These are phyloP conservation scores for Ploceus nigricollis DNA, from an alignment of 2,113 vertebrate species.

Conservation along the genomic window DNA sequence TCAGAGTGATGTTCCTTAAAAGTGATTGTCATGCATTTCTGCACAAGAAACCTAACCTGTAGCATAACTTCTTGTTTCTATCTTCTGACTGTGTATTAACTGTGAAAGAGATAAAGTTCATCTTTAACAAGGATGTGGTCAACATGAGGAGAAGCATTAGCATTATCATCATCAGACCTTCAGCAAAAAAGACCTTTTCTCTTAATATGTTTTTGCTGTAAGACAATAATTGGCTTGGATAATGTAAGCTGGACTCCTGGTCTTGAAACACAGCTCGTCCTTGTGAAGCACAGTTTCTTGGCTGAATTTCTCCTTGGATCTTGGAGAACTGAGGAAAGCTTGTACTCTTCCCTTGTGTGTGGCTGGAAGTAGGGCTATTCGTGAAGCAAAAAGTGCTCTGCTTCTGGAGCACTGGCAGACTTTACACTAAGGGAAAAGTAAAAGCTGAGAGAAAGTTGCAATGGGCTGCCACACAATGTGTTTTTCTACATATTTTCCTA, in stretches of 20 bases:
- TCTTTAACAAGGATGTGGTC: background rate
- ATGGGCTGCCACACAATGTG: background rate
- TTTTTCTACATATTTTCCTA: background rate
- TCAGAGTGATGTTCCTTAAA: background rate
- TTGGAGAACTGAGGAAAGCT: background rate
- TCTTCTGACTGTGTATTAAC: background rate
- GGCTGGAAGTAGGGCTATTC: background rate
- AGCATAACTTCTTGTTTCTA: background rate
- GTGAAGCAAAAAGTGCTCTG: background rate
- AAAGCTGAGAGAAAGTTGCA: background rate
- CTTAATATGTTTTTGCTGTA: background rate
- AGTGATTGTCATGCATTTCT: background rate
- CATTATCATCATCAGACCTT: background rate
- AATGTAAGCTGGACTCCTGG: background rate
- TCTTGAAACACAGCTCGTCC: background rate
- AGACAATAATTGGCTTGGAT: background rate
- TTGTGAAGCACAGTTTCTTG: background rate
- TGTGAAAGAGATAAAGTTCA: background rate
- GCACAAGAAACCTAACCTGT: background rate
- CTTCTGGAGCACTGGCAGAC: background rate
- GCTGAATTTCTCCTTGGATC: background rate
- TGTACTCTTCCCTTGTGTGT: accelerated
- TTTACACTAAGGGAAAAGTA: background rate
- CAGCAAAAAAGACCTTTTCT: background rate
- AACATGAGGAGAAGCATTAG: background rate